These are phyloP conservation scores for Burhinus oedicnemus DNA, from an alignment of 2,113 vertebrate species.

Conservation along the genomic window DNA sequence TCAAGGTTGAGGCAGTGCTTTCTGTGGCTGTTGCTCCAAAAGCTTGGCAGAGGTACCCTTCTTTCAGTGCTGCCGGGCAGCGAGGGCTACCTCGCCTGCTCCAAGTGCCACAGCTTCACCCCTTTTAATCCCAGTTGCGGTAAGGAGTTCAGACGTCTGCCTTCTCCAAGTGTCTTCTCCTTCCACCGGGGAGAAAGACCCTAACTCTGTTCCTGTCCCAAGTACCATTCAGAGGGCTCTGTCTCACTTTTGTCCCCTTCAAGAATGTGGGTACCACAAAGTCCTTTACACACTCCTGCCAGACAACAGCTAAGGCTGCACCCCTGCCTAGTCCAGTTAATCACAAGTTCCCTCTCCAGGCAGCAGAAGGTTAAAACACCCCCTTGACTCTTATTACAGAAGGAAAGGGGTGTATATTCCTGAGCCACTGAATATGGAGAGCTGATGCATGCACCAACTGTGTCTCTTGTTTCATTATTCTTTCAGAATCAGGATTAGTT, in stretches of 20 bases:
- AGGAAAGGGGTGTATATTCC: not conserved
- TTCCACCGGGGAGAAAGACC: not conserved
- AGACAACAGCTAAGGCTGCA: not conserved
- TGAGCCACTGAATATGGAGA: not conserved
- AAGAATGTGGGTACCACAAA: not conserved
- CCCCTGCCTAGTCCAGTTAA: not conserved
- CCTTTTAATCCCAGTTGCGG: not conserved
- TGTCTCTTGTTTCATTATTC: not conserved
- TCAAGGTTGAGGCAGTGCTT: not conserved
- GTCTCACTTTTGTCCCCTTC: not conserved
- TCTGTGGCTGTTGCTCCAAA: not conserved
- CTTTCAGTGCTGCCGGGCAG: not conserved
- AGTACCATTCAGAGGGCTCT: not conserved
- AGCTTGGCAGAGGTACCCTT: not conserved
- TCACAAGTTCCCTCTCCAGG: slow-evolving; percentile 65
- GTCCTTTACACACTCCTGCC: not conserved
- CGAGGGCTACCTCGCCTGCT: not conserved
- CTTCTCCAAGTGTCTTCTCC: not conserved
- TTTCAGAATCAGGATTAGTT: slow-evolving; percentile 10
- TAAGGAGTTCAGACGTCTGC: not conserved
- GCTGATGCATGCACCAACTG: not conserved
- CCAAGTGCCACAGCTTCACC: not conserved
- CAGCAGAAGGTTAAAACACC: slow-evolving; percentile 53
- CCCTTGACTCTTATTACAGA: slow-evolving; percentile 9
- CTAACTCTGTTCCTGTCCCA: not conserved